Percentiles rank a stretch among this genome's conserved stretches.
phyloP scores from a whole-genome alignment of 2,888 invertebrate species.

The Agrotis exclamationis region DNA sequence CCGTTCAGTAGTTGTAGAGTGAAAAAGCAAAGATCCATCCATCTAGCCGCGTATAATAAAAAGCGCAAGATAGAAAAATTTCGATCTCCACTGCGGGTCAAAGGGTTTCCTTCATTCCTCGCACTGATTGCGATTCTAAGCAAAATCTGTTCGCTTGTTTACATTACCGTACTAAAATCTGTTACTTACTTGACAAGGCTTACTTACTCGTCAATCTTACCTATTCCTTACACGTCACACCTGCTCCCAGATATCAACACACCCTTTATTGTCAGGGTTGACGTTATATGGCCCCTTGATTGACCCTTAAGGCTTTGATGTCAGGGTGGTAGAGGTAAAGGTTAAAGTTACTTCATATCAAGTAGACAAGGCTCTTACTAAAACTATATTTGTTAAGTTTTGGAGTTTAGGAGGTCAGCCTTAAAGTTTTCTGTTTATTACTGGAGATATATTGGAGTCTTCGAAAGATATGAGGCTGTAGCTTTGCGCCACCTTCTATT shows the following conservation, averaged over 20 bases:
- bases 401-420: conserved; percentile 14
- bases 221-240: neutral
- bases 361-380: conserved; percentile 21
- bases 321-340: neutral
- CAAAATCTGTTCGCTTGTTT: neutral
- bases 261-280: conserved; percentile 8
- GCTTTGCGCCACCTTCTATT: too few species aligned
- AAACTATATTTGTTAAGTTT: conserved; percentile 28
- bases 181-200: neutral
- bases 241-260: conserved; percentile 21
- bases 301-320: conserved; percentile 33
- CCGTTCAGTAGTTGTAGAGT: too few species aligned
- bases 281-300: conserved; percentile 29
- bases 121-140: neutral
- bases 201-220: conserved; percentile 4
- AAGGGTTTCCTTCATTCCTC: too few species aligned
- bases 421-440: neutral
- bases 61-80: too few species aligned
- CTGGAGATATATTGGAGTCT: too few species aligned
- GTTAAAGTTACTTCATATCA: conserved; percentile 39
- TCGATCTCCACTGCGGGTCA: too few species aligned
- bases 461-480: too few species aligned
- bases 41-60: too few species aligned
- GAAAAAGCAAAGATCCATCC: too few species aligned
- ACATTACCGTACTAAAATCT: neutral